phyloP scores from a whole-genome alignment of 1,140 invertebrate genomes.

The Drosophila baimaii region DNA sequence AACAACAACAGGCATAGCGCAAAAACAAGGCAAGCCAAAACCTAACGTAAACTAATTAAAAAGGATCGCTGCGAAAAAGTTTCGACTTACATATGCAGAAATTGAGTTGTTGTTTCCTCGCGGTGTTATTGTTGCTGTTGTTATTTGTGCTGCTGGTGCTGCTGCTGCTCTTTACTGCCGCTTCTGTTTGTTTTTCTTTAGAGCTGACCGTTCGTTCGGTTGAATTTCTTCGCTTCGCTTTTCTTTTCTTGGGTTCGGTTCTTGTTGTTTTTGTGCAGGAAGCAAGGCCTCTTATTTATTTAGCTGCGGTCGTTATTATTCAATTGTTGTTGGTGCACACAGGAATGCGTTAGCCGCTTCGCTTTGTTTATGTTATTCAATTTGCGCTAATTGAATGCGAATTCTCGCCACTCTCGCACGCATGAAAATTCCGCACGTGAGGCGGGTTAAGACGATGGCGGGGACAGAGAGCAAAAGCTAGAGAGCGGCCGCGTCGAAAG shows the following conservation, averaged over 20 bases:
- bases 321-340: conserved; percentile 58
- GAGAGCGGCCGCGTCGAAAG: conserved; percentile 17
- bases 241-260: conserved; percentile 9
- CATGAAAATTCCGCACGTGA: conserved; percentile 19
- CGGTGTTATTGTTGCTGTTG: conserved; percentile 28
- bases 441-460: background rate
- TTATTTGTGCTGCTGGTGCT: conserved; percentile 36
- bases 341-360: conserved; percentile 38
- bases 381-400: conserved; percentile 71
- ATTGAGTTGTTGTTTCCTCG: conserved; percentile 62
- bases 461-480: conserved; percentile 7
- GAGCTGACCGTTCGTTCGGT: conserved; percentile 23
- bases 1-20: conserved; percentile 56
- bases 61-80: conserved; percentile 60
- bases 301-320: conserved; percentile 48
- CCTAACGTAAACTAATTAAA: conserved; percentile 73
- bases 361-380: conserved; percentile 51
- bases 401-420: conserved; percentile 48
- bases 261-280: conserved; percentile 26
- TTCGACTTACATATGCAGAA: conserved; percentile 77
- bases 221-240: conserved; percentile 27
- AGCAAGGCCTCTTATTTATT: conserved; percentile 55
- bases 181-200: conserved; percentile 24
- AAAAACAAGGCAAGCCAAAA: conserved; percentile 49
- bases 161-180: conserved; percentile 17